phyloP scores from a whole-genome alignment of 2,888 invertebrate genomes.

The Lasioglossum figueresi region DNA sequence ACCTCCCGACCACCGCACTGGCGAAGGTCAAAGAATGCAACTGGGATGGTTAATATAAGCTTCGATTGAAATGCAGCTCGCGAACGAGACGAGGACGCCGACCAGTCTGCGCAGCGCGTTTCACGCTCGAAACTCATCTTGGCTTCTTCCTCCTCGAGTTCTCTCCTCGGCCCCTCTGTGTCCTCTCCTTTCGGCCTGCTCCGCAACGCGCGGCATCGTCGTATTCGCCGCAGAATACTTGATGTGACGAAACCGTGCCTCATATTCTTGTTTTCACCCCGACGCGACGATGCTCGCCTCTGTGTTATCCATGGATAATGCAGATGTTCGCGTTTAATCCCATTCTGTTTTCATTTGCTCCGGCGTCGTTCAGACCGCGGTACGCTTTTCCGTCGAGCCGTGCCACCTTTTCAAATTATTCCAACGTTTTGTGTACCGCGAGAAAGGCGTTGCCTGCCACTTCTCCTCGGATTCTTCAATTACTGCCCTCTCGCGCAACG shows the following conservation, averaged over 20 bases:
- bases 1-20: constrained; percentile 64
- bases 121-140: constrained; percentile 54
- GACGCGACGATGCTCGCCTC: not conserved
- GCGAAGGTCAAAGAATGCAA: constrained; percentile 72
- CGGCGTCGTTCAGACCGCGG: not conserved
- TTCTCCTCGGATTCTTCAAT: not conserved
- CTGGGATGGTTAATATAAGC: constrained; percentile 67
- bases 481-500: not conserved
- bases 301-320: constrained; percentile 39
- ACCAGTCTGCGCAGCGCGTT: constrained; percentile 73
- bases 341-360: constrained; percentile 30
- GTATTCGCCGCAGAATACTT: constrained; percentile 28
- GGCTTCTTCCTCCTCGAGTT: constrained; percentile 29
- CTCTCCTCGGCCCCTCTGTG: not conserved
- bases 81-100: constrained; percentile 74
- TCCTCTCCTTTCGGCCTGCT: not conserved
- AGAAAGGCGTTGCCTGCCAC: not conserved
- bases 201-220: not conserved
- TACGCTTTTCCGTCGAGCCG: not conserved
- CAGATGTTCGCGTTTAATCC: constrained; percentile 39
- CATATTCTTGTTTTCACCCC: constrained; percentile 32
- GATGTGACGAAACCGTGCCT: constrained; percentile 37
- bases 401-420: not conserved
- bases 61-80: constrained; percentile 75
- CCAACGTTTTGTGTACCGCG: not conserved